Percentiles rank a stretch among this genome's conserved stretches.
phyloP scores from a whole-genome alignment of 2,113 vertebrate species.

The Zosterops borbonicus region DNA sequence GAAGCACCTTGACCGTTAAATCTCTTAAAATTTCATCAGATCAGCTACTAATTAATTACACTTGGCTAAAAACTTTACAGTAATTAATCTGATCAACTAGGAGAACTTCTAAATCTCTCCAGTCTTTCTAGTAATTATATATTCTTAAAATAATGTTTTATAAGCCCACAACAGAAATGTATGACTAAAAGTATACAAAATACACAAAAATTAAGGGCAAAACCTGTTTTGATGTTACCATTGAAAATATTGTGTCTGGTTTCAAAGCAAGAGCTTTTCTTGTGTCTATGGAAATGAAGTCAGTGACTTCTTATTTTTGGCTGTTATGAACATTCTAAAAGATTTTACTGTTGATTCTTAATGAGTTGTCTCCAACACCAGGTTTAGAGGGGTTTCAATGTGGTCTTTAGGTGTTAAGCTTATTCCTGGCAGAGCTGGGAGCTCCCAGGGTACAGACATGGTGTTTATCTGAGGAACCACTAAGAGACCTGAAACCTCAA shows the following conservation, averaged over 20 bases:
- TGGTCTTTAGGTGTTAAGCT: neutral
- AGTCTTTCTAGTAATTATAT: neutral
- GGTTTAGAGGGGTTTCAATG: neutral
- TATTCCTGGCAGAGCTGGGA: neutral
- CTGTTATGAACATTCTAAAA: neutral
- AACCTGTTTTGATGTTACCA: neutral
- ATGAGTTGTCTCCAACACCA: neutral
- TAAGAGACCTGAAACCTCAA: neutral
- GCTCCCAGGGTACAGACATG: neutral
- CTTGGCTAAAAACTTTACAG: slow-evolving; percentile 11
- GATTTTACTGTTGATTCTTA: neutral
- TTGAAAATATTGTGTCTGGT: neutral
- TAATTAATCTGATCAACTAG: neutral
- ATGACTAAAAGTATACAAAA: slow-evolving; percentile 37
- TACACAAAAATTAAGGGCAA: neutral
- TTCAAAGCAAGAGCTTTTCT: neutral
- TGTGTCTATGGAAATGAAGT: slow-evolving; percentile 2
- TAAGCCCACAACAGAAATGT: slow-evolving; percentile 19
- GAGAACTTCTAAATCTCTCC: neutral
- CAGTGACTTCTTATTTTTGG: slow-evolving; percentile 25
- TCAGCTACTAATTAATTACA: slow-evolving; percentile 46
- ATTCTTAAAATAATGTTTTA: slow-evolving; percentile 21
- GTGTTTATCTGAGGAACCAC: neutral
- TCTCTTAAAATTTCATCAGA: neutral
- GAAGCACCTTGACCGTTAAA: neutral